Conservation (phyloP, 2,113 vertebrate species). For the Arvicanthis niloticus region DNA sequence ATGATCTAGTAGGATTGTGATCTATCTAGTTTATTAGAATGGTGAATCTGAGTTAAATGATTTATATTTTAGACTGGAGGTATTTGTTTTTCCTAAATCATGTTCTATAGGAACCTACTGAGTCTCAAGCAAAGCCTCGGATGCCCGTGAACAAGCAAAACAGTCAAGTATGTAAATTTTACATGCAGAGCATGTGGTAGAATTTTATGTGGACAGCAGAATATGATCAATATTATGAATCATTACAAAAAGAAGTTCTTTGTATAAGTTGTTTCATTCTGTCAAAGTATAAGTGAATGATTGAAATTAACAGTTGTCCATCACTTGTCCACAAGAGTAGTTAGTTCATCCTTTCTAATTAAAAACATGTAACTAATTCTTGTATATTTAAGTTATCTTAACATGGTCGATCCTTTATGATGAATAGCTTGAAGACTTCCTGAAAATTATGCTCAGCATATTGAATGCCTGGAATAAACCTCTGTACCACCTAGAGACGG, state of each 20-base stretch:
- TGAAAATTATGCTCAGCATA: constrained; percentile 84
- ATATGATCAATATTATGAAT: not conserved
- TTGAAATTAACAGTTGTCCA: not conserved
- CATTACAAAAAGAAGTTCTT: not conserved
- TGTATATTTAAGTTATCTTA: not conserved
- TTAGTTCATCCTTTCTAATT: not conserved
- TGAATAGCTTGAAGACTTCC: constrained; percentile 85
- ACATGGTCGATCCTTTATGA: not conserved
- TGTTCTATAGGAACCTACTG: no score
- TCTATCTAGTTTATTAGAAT: not conserved
- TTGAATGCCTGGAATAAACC: constrained; percentile 87
- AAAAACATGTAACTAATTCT: not conserved
- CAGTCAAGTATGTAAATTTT: not conserved
- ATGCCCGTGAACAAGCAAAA: not conserved
- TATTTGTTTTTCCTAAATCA: not conserved
- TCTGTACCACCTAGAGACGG: constrained; percentile 83
- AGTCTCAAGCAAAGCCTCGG: not conserved
- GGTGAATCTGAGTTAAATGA: not conserved
- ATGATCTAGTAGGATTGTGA: not conserved
- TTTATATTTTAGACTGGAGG: not conserved
- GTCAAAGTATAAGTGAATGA: not conserved
- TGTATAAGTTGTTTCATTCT: not conserved
- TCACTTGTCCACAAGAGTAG: not conserved
- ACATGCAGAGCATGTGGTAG: rapidly evolving
- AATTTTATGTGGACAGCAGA: not conserved